Percentiles rank a stretch among this genome's conserved stretches.
These are phyloP conservation scores for Elegia similella DNA, from an alignment of 2,888 invertebrate species.

Conservation along the genomic window DNA sequence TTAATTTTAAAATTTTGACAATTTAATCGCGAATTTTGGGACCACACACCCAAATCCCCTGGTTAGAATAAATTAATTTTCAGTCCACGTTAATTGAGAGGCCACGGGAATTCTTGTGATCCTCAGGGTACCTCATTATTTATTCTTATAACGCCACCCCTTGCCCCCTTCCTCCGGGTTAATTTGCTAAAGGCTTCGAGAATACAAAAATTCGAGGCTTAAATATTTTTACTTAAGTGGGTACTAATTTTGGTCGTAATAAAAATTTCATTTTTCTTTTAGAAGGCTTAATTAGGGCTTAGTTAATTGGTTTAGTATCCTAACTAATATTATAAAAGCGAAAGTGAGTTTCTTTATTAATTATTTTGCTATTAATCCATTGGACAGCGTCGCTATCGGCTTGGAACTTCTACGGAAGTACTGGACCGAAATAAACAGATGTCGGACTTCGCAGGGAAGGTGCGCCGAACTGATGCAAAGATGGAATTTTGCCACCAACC, in stretches of 20 bases:
- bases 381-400: no score
- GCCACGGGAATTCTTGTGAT: conserved; percentile 50
- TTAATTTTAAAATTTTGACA: no score
- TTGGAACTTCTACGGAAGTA: no score
- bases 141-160: conserved; percentile 65
- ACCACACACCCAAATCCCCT: conserved; percentile 23
- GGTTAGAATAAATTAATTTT: conserved; percentile 68
- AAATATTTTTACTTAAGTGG: conserved; percentile 21
- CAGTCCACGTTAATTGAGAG: conserved; percentile 65
- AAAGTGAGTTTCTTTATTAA: no score
- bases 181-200: conserved; percentile 57
- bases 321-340: no score
- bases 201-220: conserved; percentile 50
- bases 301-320: neutral
- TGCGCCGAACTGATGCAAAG: no score
- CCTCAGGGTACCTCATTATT: conserved; percentile 56
- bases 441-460: no score
- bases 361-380: no score
- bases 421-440: no score
- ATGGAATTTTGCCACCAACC: no score
- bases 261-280: conserved; percentile 10
- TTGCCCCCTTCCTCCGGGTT: conserved; percentile 57
- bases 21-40: conserved; percentile 16
- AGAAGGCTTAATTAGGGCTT: neutral
- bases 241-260: conserved; percentile 14